Conservation (phyloP, 2,888 invertebrate species). For the Agrochola litura region DNA sequence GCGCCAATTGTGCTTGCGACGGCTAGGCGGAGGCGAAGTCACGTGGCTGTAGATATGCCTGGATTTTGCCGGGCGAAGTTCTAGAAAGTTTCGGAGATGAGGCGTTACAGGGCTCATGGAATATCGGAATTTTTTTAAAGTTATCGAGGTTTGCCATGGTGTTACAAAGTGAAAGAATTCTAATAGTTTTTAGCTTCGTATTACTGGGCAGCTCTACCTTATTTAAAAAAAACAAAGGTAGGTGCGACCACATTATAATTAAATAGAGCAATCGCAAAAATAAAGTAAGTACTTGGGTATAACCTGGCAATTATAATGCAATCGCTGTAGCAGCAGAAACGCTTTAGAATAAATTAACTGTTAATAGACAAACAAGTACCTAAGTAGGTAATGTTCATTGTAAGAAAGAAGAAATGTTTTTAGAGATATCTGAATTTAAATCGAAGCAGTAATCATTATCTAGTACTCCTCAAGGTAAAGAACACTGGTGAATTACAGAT, state of each 20-base stretch:
- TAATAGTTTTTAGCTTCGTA: neutral
- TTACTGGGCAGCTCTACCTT: neutral
- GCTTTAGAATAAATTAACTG: constrained; percentile 12
- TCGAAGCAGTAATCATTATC: neutral
- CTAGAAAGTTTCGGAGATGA: constrained; percentile 21
- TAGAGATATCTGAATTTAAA: neutral
- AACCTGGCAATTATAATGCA: constrained; percentile 1
- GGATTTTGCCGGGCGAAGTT: constrained; percentile 37
- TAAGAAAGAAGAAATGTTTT: neutral
- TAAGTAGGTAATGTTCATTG: neutral
- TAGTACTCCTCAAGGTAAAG: neutral
- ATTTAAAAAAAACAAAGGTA: neutral
- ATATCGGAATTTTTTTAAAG: neutral
- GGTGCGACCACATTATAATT: neutral
- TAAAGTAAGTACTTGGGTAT: neutral
- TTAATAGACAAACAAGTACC: neutral
- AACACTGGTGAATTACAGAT: neutral
- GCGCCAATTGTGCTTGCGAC: constrained; percentile 55
- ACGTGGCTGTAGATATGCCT: constrained; percentile 48
- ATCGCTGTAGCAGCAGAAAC: neutral
- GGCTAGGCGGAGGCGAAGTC: constrained; percentile 32
- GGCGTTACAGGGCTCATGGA: neutral
- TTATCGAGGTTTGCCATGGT: neutral
- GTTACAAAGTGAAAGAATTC: neutral
- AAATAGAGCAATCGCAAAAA: neutral